Conservation (phyloP, 2,797 vertebrate species). For the Halcyon badia region DNA sequence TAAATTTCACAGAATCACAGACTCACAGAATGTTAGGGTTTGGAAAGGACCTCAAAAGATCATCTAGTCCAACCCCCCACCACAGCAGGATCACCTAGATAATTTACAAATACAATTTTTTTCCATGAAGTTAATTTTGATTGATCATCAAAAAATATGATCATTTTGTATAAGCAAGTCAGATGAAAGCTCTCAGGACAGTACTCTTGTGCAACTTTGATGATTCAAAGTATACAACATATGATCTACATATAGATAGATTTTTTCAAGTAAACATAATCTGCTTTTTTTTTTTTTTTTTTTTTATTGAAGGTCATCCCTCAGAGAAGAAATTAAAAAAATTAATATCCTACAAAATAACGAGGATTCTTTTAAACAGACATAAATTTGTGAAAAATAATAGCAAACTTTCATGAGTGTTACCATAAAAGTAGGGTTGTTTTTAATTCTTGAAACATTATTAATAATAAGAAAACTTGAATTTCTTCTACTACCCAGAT, state of each 20-base stretch:
- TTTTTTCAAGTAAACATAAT: rapidly evolving
- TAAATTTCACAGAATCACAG: neutral
- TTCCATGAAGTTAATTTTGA: neutral
- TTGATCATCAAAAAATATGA: too few species aligned
- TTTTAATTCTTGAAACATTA: neutral
- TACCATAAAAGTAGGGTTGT: neutral
- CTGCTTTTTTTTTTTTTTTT: neutral
- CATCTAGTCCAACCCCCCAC: too few species aligned
- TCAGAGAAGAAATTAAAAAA: neutral
- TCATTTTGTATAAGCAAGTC: neutral
- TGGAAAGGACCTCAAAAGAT: too few species aligned
- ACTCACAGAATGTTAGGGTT: too few species aligned
- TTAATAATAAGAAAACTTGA: neutral
- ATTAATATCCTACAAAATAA: neutral
- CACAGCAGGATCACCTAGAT: too few species aligned
- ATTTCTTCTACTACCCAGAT: neutral
- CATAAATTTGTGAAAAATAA: neutral
- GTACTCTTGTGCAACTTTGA: neutral
- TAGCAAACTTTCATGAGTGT: neutral
- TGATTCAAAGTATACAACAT: neutral
- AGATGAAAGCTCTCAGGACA: neutral
- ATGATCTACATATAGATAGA: too few species aligned
- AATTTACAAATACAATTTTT: neutral
- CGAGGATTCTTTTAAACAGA: neutral
- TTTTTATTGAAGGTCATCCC: neutral